Evolutionary conservation across 2,888 invertebrate species (phyloP), one percentile per base, ranked within the genome.

Genomic region (Polymixis flavicincta): DNA sequence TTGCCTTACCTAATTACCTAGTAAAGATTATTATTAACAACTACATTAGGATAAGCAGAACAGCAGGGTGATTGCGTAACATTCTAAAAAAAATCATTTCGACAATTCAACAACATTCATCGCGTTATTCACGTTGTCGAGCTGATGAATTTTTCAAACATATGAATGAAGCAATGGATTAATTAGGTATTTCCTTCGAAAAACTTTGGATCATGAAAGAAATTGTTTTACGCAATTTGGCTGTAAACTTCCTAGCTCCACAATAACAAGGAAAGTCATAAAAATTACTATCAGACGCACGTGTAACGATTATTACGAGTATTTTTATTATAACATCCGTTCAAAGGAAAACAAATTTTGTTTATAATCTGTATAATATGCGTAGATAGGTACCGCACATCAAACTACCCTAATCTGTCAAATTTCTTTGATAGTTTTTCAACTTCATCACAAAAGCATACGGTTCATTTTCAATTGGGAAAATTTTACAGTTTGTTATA

Each of bases 201-300:
- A 25, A 14, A 5, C 25, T 25, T 55, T 25, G 14, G 25, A 14
- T 55, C 14, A 8, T 14, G 14, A 55, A 55, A 25, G n/a, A 50
- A 48, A 48, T 4, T 48, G 8, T 1, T 19, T 50, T 50, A 50
- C 50, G 50, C 50, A 50, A 50, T 19, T 50, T 6, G 48, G 19
- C 50, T 50, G 7, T n/a, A 66, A 45, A 67, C 17, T 28, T 52
- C 25, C 63, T 45, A 55, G 65, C 48, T 14, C 48, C 61, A 85
- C 59, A 52, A 74, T 22, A 71, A 64, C 48, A 78, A 70, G 68
- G 82, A 61, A 85, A 84, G 74, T 71, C 25, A 71, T 85, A 78
- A 85, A 80, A 83, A 74, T 8, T 55, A 45, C 32, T 69, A 77
- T 74, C 79, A 64, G 13, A 50, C 54, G 50, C 57, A 52, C 59